Conservation (phyloP, 2,797 vertebrate species). For the Muscicapa striata region DNA sequence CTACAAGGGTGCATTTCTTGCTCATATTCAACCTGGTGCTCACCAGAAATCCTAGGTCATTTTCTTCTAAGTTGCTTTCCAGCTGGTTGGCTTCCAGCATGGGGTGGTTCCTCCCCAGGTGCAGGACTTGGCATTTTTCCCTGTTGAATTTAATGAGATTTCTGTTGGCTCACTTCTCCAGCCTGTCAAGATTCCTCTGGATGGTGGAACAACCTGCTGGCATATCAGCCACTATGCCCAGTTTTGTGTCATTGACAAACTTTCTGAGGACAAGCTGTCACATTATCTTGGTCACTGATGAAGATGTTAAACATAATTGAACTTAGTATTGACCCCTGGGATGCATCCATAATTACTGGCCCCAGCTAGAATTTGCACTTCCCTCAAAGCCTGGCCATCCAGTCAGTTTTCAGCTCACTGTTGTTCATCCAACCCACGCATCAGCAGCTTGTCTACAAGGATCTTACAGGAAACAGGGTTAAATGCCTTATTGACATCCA, state of each 20-base stretch:
- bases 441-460: not conserved
- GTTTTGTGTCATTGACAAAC: not conserved
- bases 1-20: not conserved
- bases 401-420: not conserved
- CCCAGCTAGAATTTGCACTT: not conserved
- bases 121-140: not conserved
- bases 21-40: not conserved
- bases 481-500: not conserved
- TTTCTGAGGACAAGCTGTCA: not conserved
- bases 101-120: not conserved
- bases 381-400: not conserved
- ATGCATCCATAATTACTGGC: not conserved
- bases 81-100: not conserved
- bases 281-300: not conserved
- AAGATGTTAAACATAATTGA: not conserved
- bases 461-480: not conserved
- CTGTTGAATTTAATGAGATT: not conserved
- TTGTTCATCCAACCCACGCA: not conserved
- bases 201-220: not conserved
- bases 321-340: not conserved
- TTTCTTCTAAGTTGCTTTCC: not conserved
- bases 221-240: not conserved
- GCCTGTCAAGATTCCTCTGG: not conserved
- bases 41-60: not conserved
- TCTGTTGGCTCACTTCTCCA: not conserved